These are phyloP conservation scores for Eupeodes luniger DNA, from an alignment of 2,888 invertebrate species.

Conservation along the genomic window DNA sequence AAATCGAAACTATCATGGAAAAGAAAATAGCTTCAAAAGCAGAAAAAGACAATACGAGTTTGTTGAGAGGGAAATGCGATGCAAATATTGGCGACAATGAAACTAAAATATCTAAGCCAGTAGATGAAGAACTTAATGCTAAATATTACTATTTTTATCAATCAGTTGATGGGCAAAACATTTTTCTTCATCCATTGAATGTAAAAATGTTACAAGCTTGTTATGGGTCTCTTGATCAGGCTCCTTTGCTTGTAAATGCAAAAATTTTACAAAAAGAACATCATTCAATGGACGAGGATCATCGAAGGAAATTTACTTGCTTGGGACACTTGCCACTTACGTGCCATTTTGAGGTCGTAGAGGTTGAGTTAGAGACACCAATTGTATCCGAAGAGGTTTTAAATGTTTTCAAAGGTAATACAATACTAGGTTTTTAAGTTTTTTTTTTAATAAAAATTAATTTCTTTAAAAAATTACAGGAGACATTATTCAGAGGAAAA, in stretches of 20 bases:
- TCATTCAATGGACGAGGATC: conserved; percentile 92
- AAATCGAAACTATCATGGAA: conserved; percentile 32
- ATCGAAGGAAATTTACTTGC: conserved; percentile 90
- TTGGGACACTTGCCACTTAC: conserved; percentile 95
- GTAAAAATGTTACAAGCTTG: conserved; percentile 94
- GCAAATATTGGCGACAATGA: conserved; percentile 64
- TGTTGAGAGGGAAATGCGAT: conserved; percentile 6
- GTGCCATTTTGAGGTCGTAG: conserved; percentile 95
- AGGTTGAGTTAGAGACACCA: conserved; percentile 91
- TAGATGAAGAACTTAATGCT: conserved; percentile 48
- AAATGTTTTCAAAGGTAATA: conserved; percentile 88
- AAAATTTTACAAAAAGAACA: conserved; percentile 94
- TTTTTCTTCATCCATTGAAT: conserved; percentile 96
- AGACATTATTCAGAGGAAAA: conserved; percentile 90
- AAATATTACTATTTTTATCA: conserved; percentile 83
- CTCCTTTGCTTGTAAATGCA: conserved; percentile 90
- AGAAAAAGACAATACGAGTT: conserved; percentile 21
- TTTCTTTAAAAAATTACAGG: conserved; percentile 84
- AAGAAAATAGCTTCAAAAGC: conserved; percentile 5
- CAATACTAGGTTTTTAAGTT: background rate
- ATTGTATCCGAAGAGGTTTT: conserved; percentile 89
- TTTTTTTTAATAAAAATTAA: background rate
- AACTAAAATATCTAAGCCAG: conserved; percentile 85
- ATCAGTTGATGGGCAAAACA: conserved; percentile 96
- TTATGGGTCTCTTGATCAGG: conserved; percentile 92